These are phyloP conservation scores for Bugula neritina DNA, from an alignment of 2,888 invertebrate species.

Conservation along the genomic window DNA sequence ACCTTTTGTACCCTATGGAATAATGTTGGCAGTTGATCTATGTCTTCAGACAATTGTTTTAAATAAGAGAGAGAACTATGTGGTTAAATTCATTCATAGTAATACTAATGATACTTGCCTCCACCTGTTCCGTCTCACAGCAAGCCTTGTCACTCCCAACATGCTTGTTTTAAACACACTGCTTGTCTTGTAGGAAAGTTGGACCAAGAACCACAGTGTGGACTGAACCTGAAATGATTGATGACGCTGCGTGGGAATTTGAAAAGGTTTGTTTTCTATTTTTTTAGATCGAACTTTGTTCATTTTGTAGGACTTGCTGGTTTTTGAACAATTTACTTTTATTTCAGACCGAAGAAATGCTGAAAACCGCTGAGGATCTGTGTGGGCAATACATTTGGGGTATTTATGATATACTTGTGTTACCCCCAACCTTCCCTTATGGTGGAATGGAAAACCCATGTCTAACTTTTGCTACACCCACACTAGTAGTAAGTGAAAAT, in stretches of 20 bases:
- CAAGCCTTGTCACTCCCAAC: no score
- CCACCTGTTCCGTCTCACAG: no score
- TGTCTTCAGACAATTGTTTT: slow-evolving; percentile 8
- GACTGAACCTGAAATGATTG: slow-evolving; percentile 79
- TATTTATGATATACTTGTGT: slow-evolving; percentile 75
- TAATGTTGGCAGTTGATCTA: background rate
- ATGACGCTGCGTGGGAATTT: slow-evolving; percentile 80
- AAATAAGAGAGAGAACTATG: no score
- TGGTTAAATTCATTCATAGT: no score
- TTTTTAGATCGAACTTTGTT: no score
- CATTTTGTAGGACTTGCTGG: no score
- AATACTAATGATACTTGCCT: no score
- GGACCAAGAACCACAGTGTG: slow-evolving; percentile 80
- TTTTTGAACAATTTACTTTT: no score
- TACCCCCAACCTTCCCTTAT: slow-evolving; percentile 88
- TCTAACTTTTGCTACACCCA: slow-evolving; percentile 88
- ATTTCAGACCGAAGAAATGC: slow-evolving; percentile 72
- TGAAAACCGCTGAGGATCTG: slow-evolving; percentile 73
- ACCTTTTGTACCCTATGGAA: slow-evolving; percentile 13
- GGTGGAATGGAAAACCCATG: slow-evolving; percentile 98
- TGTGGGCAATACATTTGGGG: slow-evolving; percentile 88
- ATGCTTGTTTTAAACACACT: no score
- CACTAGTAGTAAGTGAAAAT: slow-evolving; percentile 70
- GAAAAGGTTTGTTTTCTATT: slow-evolving; percentile 58
- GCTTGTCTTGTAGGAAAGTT: slow-evolving; percentile 58